Conservation (phyloP, 2,888 invertebrate species). For the Cerastoderma edule region DNA sequence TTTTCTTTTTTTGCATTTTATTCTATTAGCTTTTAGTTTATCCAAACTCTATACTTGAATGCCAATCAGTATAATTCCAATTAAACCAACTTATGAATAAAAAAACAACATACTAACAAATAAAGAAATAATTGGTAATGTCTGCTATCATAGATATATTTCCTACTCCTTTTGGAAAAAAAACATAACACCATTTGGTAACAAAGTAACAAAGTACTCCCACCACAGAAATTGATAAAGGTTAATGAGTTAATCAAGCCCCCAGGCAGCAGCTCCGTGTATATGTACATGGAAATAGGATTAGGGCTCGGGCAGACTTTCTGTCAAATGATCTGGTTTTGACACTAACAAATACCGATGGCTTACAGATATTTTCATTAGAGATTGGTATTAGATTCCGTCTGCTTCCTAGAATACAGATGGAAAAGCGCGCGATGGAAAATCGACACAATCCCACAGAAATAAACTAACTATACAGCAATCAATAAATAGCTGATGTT, state of each 20-base stretch:
- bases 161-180: too few species aligned
- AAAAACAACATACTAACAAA: too few species aligned
- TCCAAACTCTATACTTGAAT: too few species aligned
- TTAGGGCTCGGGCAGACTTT: background rate
- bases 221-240: background rate
- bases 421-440: background rate
- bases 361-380: slow-evolving; percentile 53
- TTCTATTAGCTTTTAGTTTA: too few species aligned
- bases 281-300: background rate
- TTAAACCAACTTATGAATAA: too few species aligned
- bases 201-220: background rate
- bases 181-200: background rate
- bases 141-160: too few species aligned
- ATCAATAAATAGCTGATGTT: too few species aligned
- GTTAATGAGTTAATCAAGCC: too few species aligned
- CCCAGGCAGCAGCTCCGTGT: too few species aligned
- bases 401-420: slow-evolving; percentile 16
- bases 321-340: slow-evolving; percentile 5
- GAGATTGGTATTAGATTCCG: slow-evolving; percentile 32
- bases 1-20: too few species aligned
- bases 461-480: slow-evolving; percentile 1
- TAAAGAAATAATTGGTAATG: too few species aligned
- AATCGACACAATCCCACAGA: slow-evolving; percentile 1
- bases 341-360: slow-evolving; percentile 37
- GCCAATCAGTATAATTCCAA: too few species aligned